Percentiles rank a stretch among this genome's conserved stretches.
Conservation (phyloP, 2,797 vertebrate genomes). For the Serranus cabrilla region DNA sequence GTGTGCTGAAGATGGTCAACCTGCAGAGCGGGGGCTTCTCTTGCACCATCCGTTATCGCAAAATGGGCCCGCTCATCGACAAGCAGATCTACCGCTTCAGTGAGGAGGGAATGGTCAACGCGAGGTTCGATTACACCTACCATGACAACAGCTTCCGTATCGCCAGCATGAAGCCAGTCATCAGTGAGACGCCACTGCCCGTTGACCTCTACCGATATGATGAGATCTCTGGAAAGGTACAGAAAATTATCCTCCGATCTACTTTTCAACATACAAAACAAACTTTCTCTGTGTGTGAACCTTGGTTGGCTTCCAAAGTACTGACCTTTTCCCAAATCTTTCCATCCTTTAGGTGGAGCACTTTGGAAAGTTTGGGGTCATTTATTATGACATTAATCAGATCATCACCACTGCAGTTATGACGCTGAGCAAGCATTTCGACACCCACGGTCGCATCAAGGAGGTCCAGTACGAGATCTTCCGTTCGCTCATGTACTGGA, state of each 20-base stretch:
- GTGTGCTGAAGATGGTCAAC: slow-evolving; percentile 98
- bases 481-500: slow-evolving; percentile 99
- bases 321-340: slow-evolving; percentile 14
- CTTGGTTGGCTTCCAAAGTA: neutral
- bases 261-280: neutral
- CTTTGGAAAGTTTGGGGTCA: slow-evolving; percentile 99
- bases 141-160: slow-evolving; percentile 99
- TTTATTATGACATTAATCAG: slow-evolving; percentile 99
- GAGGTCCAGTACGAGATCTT: slow-evolving; percentile 99
- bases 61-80: slow-evolving; percentile 97
- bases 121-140: slow-evolving; percentile 98
- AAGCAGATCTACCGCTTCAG: slow-evolving; percentile 99
- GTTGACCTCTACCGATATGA: slow-evolving; percentile 98
- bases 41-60: slow-evolving; percentile 97
- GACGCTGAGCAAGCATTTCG: slow-evolving; percentile 99
- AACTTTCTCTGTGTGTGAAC: neutral
- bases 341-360: slow-evolving; percentile 89
- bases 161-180: slow-evolving; percentile 98
- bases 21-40: slow-evolving; percentile 98
- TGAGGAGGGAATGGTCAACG: slow-evolving; percentile 99
- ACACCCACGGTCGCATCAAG: slow-evolving; percentile 98
- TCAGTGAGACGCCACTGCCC: slow-evolving; percentile 97
- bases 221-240: slow-evolving; percentile 89
- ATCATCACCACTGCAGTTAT: slow-evolving; percentile 99
- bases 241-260: neutral